These are phyloP conservation scores for Atta cephalotes DNA, from an alignment of 1,140 invertebrate genomes.

Conservation along the genomic window DNA sequence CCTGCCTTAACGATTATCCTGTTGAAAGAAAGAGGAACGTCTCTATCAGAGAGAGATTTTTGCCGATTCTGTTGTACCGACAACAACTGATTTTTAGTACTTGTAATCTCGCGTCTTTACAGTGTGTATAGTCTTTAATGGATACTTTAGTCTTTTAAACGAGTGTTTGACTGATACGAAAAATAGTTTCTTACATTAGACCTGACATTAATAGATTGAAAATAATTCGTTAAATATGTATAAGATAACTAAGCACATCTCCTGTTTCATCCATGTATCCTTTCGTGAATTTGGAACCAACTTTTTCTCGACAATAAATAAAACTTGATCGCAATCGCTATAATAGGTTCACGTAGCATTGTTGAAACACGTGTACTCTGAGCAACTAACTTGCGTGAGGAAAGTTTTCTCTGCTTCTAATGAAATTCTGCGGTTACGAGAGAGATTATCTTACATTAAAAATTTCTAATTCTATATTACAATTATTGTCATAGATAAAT, in stretches of 20 bases:
- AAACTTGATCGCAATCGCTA: slow-evolving; percentile 33
- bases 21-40: slow-evolving; percentile 70
- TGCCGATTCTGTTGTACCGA: background rate
- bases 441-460: slow-evolving; percentile 23
- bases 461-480: background rate
- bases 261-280: background rate
- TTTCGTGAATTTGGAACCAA: background rate
- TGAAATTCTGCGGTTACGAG: slow-evolving; percentile 29
- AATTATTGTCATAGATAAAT: slow-evolving; percentile 7
- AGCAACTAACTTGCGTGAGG: slow-evolving; percentile 33
- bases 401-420: slow-evolving; percentile 45
- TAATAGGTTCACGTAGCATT: slow-evolving; percentile 45
- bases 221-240: background rate
- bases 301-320: slow-evolving; percentile 28
- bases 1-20: slow-evolving; percentile 82
- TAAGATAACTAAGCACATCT: no score
- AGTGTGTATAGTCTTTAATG: slow-evolving; percentile 20
- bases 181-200: background rate
- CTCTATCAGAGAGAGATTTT: slow-evolving; percentile 60
- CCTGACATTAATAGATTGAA: background rate
- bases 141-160: background rate
- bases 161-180: slow-evolving; percentile 10
- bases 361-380: slow-evolving; percentile 40
- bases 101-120: slow-evolving; percentile 7
- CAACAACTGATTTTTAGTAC: slow-evolving; percentile 24